Evolutionary conservation across 2,888 invertebrate genomes (phyloP).

Genomic region (Drosophila vallismaia): DNA sequence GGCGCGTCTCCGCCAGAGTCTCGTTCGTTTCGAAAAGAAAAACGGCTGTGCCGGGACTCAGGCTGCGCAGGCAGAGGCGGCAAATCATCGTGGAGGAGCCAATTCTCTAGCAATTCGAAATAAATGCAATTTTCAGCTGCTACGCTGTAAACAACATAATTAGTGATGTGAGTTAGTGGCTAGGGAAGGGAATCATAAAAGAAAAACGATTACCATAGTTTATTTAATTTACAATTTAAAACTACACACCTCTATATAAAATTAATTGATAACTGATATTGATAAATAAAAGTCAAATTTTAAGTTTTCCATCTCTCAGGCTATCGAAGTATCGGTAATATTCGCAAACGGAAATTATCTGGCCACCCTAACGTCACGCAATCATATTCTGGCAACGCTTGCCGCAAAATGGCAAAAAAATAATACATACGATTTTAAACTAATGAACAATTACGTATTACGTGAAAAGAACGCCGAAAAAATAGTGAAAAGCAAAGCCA

Average conservation of each 20-base stretch:
- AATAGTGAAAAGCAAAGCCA: slow-evolving; percentile 56
- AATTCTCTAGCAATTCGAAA: slow-evolving; percentile 2
- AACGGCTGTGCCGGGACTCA: slow-evolving; percentile 63
- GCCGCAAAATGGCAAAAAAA: slow-evolving; percentile 66
- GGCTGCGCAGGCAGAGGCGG: slow-evolving; percentile 69
- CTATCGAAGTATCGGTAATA: neutral
- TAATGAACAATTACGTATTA: slow-evolving; percentile 77
- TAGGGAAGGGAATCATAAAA: slow-evolving; percentile 1
- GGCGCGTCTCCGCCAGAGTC: slow-evolving; percentile 62
- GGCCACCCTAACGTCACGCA: slow-evolving; percentile 3
- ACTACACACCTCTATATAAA: neutral
- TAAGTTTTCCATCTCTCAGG: neutral
- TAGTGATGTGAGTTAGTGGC: slow-evolving; percentile 12
- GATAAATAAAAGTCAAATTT: neutral
- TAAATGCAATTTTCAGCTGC: slow-evolving; percentile 28
- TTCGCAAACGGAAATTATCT: neutral
- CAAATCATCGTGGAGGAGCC: slow-evolving; percentile 60
- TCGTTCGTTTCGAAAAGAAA: slow-evolving; percentile 66
- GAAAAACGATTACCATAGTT: neutral
- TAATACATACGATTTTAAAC: slow-evolving; percentile 76
- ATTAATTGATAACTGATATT: neutral
- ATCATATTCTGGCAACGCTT: slow-evolving; percentile 69
- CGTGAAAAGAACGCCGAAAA: slow-evolving; percentile 74
- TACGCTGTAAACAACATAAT: slow-evolving; percentile 40
- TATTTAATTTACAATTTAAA: neutral